These are phyloP conservation scores for Echinarachnius parma DNA, from an alignment of 53 echinoderm and acorn worm genomes.

Conservation along the genomic window DNA sequence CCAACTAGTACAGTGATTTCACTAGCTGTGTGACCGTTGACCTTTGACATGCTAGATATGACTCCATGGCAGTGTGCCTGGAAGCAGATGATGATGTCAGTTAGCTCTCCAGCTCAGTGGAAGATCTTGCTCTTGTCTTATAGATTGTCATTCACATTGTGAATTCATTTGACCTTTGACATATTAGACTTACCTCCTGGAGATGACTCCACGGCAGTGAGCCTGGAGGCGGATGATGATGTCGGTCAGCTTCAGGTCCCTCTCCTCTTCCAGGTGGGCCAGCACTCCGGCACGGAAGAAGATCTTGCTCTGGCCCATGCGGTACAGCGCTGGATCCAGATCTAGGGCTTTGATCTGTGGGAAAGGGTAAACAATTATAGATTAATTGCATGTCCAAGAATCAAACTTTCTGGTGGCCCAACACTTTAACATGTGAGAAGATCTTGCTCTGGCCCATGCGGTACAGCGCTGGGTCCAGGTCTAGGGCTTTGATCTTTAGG, in stretches of 20 bases:
- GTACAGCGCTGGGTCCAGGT: slow-evolving; percentile 79
- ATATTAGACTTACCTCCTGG: slow-evolving; percentile 63
- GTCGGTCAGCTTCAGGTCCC: slow-evolving; percentile 94
- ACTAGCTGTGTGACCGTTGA: too few relatives aligned
- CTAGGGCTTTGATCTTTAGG: slow-evolving; percentile 72
- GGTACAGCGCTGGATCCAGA: slow-evolving; percentile 84
- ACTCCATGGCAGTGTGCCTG: slow-evolving; percentile 91
- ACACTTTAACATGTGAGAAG: too few relatives aligned
- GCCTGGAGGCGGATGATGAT: slow-evolving; percentile 98
- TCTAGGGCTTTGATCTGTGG: slow-evolving; percentile 86
- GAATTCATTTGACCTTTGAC: not conserved
- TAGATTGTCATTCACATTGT: not conserved
- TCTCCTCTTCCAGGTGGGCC: slow-evolving; percentile 95
- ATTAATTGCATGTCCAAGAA: not conserved
- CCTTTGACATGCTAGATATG: too few relatives aligned
- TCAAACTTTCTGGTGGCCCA: too few relatives aligned
- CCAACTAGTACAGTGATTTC: too few relatives aligned
- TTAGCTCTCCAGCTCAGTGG: too few relatives aligned
- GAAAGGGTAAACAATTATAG: not conserved
- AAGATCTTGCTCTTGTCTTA: too few relatives aligned
- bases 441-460: slow-evolving; percentile 99
- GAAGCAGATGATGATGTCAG: slow-evolving; percentile 95
- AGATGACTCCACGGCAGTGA: slow-evolving; percentile 80
- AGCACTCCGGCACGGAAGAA: slow-evolving; percentile 99
- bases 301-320: slow-evolving; percentile 98